These are phyloP conservation scores for Ctenodactylus gundi DNA, from an alignment of 2,113 vertebrate genomes.

Conservation along the genomic window DNA sequence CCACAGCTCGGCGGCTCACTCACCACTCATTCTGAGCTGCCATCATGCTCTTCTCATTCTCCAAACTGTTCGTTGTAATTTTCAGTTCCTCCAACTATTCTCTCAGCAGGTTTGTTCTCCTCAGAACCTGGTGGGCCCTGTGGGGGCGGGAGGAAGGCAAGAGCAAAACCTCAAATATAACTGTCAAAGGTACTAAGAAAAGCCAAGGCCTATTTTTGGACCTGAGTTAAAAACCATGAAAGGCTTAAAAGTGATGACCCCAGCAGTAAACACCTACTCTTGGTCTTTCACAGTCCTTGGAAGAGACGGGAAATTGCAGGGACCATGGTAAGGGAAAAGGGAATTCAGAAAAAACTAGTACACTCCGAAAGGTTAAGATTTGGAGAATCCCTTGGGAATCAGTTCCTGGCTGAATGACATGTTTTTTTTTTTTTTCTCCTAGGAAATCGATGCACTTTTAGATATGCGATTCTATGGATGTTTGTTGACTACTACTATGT, in stretches of 20 bases:
- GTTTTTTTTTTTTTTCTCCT: neutral
- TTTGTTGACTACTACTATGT: neutral
- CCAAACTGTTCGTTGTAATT: conserved; percentile 83
- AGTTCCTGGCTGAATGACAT: neutral
- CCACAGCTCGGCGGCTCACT: conserved; percentile 79
- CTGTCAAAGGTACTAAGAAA: conserved; percentile 32
- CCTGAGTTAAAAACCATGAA: conserved; percentile 50
- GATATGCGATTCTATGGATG: neutral
- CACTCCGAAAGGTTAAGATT: neutral
- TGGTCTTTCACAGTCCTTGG: neutral
- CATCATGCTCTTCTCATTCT: conserved; percentile 85
- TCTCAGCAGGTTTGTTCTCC: conserved; percentile 89
- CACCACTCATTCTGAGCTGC: conserved; percentile 87
- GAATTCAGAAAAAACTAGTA: neutral
- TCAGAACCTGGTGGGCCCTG: conserved; percentile 89
- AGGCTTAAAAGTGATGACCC: conserved; percentile 20
- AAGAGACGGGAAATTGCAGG: neutral
- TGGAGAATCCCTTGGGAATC: neutral
- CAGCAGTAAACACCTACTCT: neutral
- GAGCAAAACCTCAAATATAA: conserved; percentile 50
- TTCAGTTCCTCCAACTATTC: conserved; percentile 95
- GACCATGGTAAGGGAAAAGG: too few species aligned
- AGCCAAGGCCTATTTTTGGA: conserved; percentile 58
- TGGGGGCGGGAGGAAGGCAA: neutral
- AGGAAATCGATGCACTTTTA: neutral